These are phyloP conservation scores for Cervus canadensis DNA, from an alignment of 2,113 vertebrate genomes.

Conservation along the genomic window DNA sequence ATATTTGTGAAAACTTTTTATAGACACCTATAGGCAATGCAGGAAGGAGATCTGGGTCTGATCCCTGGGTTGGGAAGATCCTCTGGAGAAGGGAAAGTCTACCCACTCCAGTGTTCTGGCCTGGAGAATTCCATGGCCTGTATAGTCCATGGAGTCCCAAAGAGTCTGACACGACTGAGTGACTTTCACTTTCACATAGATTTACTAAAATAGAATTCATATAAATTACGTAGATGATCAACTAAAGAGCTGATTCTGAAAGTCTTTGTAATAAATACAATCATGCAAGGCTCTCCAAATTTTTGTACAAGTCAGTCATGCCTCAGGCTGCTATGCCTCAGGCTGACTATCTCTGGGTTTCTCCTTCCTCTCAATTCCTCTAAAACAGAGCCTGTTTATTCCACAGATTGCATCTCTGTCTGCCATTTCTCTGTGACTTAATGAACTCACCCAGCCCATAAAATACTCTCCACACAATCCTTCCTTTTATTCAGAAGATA, in stretches of 20 bases:
- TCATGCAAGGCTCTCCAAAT: neutral
- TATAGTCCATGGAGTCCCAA: no score
- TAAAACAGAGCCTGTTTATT: neutral
- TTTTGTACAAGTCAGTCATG: neutral
- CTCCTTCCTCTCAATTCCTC: neutral
- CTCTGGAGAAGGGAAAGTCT: no score
- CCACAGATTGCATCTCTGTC: neutral
- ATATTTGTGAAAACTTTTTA: neutral
- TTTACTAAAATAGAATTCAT: neutral
- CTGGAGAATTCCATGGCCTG: no score
- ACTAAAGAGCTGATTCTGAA: neutral
- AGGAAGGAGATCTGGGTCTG: neutral
- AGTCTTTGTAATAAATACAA: neutral
- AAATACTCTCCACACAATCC: neutral
- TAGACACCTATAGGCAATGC: neutral
- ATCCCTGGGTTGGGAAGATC: no score
- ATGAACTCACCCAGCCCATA: neutral
- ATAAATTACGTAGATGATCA: neutral
- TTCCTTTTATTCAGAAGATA: neutral
- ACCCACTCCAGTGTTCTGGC: no score
- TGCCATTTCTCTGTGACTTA: neutral
- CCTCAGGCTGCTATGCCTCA: neutral
- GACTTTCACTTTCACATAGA: no score
- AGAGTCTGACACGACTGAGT: no score
- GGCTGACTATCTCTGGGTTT: neutral